Evolutionary conservation across 1,140 invertebrate genomes (phyloP).

Genomic region (Manduca sexta): DNA sequence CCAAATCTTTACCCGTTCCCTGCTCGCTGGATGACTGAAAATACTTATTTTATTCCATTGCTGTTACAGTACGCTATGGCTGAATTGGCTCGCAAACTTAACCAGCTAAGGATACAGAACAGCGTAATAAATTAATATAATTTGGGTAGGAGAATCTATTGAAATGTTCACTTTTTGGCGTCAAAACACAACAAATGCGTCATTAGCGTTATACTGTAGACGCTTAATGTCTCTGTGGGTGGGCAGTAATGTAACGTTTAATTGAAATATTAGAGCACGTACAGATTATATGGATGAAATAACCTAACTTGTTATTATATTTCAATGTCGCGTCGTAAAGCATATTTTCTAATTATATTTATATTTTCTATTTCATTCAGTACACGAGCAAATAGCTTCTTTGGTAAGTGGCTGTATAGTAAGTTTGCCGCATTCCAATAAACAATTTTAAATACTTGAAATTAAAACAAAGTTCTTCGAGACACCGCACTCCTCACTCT

Average conservation of each 20-base stretch:
- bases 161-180: conserved; percentile 16
- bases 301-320: too few species aligned
- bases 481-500: too few species aligned
- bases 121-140: background rate
- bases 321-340: too few species aligned
- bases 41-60: conserved; percentile 6
- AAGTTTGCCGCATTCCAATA: too few species aligned
- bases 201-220: conserved; percentile 24
- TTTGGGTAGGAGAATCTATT: background rate
- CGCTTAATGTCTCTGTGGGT: conserved; percentile 20
- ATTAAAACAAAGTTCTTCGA: too few species aligned
- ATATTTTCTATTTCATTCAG: too few species aligned
- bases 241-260: conserved; percentile 15
- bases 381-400: too few species aligned
- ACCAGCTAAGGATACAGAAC: conserved; percentile 1
- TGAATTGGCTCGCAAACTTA: background rate
- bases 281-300: too few species aligned
- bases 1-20: conserved; percentile 10
- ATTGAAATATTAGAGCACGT: background rate
- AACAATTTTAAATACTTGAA: too few species aligned
- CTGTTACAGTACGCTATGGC: background rate
- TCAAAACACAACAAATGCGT: conserved; percentile 22
- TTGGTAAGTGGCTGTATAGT: too few species aligned
- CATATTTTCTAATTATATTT: too few species aligned
- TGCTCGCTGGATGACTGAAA: background rate